These are phyloP conservation scores for Hydractinia echinata DNA, from an alignment of 30 jellyfish, hydroid and myxozoan species.

Conservation along the genomic window DNA sequence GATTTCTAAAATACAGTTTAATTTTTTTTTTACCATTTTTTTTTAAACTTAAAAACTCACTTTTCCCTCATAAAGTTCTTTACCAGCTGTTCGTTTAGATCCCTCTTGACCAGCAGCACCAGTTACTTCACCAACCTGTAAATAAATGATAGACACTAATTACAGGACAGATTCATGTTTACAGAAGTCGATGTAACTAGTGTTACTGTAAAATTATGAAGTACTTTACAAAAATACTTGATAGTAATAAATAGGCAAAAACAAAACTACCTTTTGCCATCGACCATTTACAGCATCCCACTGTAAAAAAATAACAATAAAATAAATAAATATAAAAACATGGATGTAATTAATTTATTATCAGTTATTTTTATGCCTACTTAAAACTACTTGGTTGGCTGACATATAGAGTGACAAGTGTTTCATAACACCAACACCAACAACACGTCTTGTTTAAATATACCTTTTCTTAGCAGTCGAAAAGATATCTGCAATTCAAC, in stretches of 20 bases:
- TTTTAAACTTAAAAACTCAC: no score
- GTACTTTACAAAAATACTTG: no score
- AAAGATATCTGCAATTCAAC: no score
- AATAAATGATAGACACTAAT: background rate
- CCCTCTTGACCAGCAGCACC: conserved; percentile 98
- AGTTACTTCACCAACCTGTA: conserved; percentile 89
- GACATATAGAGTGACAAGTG: no score
- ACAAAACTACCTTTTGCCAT: conserved; percentile 81
- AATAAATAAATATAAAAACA: background rate
- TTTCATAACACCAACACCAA: no score
- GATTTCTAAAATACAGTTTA: background rate
- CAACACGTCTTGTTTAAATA: no score
- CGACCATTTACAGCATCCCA: conserved; percentile 75
- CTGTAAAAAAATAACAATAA: conserved; percentile 23
- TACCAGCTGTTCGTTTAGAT: conserved; percentile 49
- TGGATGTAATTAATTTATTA: background rate
- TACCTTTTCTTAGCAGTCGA: no score
- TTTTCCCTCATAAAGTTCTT: conserved; percentile 70
- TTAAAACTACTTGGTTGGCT: no score
- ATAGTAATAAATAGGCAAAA: background rate
- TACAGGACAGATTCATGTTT: background rate
- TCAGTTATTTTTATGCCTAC: background rate
- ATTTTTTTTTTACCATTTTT: no score
- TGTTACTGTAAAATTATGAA: background rate
- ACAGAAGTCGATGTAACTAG: background rate